Percentiles rank a stretch among this genome's conserved stretches.
phyloP scores from a whole-genome alignment of 2,888 invertebrate species.

The Torymus aiolomorphi region DNA sequence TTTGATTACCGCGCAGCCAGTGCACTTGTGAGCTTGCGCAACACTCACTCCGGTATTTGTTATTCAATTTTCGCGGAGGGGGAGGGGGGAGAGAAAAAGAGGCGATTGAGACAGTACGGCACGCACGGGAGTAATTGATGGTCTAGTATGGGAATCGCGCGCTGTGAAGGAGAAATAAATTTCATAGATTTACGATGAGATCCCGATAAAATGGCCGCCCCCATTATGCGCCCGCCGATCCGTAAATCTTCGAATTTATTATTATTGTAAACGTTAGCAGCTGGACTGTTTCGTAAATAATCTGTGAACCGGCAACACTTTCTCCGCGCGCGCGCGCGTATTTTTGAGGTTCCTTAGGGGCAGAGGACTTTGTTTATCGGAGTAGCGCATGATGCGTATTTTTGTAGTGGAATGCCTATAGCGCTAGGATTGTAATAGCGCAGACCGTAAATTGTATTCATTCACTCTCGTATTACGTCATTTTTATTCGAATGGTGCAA shows the following conservation, averaged over 20 bases:
- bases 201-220: constrained; percentile 27
- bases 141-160: constrained; percentile 20
- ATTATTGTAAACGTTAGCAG: not conserved
- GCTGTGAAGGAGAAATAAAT: constrained; percentile 34
- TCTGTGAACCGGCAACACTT: constrained; percentile 1
- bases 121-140: constrained; percentile 25
- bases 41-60: constrained; percentile 3
- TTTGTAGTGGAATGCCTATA: not conserved
- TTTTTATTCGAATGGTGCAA: constrained; percentile 16
- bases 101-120: constrained; percentile 22
- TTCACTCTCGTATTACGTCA: not conserved
- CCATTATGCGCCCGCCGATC: not conserved
- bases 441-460: not conserved
- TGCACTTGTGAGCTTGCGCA: too few relatives aligned
- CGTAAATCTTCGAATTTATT: constrained; percentile 40
- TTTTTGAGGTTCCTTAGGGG: not conserved
- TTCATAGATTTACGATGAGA: constrained; percentile 48
- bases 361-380: not conserved
- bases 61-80: constrained; percentile 38
- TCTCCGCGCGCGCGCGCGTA: not conserved
- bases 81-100: not conserved
- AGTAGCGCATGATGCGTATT: not conserved
- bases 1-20: constrained; percentile 11
- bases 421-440: not conserved
- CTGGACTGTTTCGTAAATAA: not conserved